Base-by-base conservation (phyloP, 2,797 vertebrate genomes). In the Brachyrhaphis roseni region DNA sequence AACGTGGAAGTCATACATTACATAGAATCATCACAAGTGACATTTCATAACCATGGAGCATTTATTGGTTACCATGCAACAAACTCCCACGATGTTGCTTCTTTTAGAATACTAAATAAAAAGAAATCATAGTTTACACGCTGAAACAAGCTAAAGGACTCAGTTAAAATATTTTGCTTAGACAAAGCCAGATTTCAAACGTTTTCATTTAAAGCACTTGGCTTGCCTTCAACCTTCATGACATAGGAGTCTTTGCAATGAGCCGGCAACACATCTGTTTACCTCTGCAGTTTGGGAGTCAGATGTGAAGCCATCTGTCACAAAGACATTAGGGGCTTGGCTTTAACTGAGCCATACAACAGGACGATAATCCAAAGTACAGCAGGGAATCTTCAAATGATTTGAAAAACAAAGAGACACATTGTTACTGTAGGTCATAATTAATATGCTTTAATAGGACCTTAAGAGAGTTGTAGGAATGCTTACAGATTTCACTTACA, bases 271-370 rank as follows among this genome's bases (percentile, higher is more conserved):
- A 62, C 28, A 62, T 62, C 57, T 62, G 57, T 62, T 62, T 34
- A 62, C 59, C 28, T 34, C 59, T 62, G 31, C 59, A 34, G 31
- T 72, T 46, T 46, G n/a, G 45, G n/a, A 31, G 47, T 74, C 47
- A 74, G 28, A 20, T 72, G 71, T 72, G 45, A 72, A 26, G 43
- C n/a, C 71, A 36, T 51, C 31, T 74, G 72, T 74, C 49, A 12
- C 23, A 11, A 43, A 70, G 66, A 43, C 66, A n/a, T 41, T 39
- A 51, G 8, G 28, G 20, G 47, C 12, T 51, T 26, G 46, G 16
- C 16, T 23, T 47, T 36, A 36, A 51, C 47, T 46, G 46, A 18
- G 8, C 10, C 28, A 47, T 23, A 20, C 31, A 51, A 36, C 47
- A 34, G 31, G 10, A 73, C 8, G n/a, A 51, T 26, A 23, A 72